Percentiles rank a stretch among this genome's conserved stretches.
These are phyloP conservation scores for Pangasius mekongensis DNA, from an alignment of 2,797 vertebrate genomes.

Conservation along the genomic window DNA sequence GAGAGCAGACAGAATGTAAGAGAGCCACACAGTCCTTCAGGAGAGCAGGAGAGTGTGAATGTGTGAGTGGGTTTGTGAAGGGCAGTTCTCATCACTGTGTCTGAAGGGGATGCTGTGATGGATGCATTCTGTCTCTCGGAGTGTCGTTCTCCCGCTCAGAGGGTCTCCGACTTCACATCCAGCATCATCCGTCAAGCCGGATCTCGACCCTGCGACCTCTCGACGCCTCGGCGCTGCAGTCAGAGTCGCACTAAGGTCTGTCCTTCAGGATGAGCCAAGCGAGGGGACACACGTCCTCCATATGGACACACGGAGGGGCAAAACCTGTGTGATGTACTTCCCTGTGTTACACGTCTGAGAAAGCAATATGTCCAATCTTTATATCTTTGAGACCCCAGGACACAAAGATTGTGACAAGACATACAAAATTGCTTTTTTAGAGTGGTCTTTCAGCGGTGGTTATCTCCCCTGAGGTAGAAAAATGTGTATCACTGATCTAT, in stretches of 20 bases:
- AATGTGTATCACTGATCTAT: not conserved
- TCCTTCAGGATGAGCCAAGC: not conserved
- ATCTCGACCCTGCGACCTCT: not conserved
- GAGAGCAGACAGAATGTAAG: not conserved
- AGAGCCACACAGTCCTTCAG: not conserved
- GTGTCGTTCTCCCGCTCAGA: constrained; percentile 61
- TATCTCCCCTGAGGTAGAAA: not conserved
- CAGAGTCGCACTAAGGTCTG: not conserved
- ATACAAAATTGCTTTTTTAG: constrained; percentile 17
- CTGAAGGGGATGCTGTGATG: constrained; percentile 74
- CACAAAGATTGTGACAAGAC: constrained; percentile 11
- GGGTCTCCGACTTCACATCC: constrained; percentile 65
- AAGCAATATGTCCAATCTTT: constrained; percentile 24
- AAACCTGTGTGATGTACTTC: not conserved
- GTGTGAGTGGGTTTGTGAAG: constrained; percentile 55
- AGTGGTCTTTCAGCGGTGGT: not conserved
- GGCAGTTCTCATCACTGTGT: constrained; percentile 64
- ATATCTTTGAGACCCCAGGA: constrained; percentile 3
- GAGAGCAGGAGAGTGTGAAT: not conserved
- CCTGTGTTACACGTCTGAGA: not conserved
- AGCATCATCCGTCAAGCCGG: constrained; percentile 66
- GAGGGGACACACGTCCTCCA: not conserved
- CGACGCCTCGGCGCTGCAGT: not conserved
- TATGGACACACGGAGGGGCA: constrained; percentile 13
- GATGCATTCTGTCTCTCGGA: constrained; percentile 70